Conservation (phyloP, 2,888 invertebrate genomes). For the Clanis bilineata region DNA sequence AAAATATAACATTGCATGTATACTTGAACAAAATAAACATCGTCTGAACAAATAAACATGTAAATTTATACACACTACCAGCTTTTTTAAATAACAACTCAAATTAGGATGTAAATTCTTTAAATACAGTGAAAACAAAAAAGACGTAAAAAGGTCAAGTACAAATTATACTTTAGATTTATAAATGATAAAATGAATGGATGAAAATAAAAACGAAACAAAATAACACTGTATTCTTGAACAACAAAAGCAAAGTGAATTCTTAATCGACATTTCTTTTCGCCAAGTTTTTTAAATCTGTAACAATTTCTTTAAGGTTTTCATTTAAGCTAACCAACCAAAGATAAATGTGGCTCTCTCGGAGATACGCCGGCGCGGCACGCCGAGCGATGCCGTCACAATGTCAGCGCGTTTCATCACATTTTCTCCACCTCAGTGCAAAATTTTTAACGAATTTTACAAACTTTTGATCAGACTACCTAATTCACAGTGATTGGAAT, state of each 20-base stretch:
- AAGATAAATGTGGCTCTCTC: constrained; percentile 6
- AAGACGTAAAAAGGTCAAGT: background rate
- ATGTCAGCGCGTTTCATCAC: constrained; percentile 16
- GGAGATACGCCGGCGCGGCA: background rate
- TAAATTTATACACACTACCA: background rate
- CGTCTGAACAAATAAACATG: background rate
- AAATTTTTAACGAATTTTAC: constrained; percentile 36
- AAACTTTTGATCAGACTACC: constrained; percentile 36
- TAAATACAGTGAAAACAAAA: background rate
- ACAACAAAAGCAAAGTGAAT: constrained; percentile 4
- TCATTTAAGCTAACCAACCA: constrained; percentile 10
- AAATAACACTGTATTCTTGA: background rate
- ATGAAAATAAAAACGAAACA: constrained; percentile 4
- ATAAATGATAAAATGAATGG: constrained; percentile 5
- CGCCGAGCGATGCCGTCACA: no score
- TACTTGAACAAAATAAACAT: background rate
- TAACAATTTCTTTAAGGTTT: constrained; percentile 8
- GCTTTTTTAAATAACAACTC: background rate
- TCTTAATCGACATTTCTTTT: constrained; percentile 5
- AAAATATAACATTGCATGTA: background rate
- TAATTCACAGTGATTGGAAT: constrained; percentile 44
- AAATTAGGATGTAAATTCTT: background rate
- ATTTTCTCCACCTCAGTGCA: constrained; percentile 22
- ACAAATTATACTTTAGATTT: constrained; percentile 7
- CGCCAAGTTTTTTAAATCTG: background rate